Percentiles rank a stretch among this genome's conserved stretches.
Conservation (phyloP, 2,888 invertebrate genomes). For the Apantesis nais region DNA sequence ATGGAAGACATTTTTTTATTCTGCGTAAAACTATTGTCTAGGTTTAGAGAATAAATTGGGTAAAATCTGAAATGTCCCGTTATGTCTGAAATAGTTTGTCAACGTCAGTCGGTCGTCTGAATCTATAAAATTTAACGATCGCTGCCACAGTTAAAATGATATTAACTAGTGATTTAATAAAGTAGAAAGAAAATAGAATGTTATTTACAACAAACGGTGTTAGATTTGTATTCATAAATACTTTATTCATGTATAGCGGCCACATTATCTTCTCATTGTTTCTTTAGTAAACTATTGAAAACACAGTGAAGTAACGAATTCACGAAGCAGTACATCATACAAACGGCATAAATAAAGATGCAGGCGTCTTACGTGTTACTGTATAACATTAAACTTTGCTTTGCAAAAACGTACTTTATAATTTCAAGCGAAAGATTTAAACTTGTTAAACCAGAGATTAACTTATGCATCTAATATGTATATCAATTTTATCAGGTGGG, state of each 20-base stretch:
- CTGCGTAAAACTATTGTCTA: not conserved
- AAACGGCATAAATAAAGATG: conserved; percentile 41
- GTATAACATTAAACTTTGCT: conserved; percentile 20
- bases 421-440: conserved; percentile 26
- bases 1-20: not conserved
- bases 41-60: not conserved
- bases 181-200: conserved; percentile 26
- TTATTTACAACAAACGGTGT: conserved; percentile 16
- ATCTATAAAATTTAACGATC: not conserved
- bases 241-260: conserved; percentile 25
- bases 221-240: conserved; percentile 18
- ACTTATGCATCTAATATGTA: conserved; percentile 20
- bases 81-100: not conserved
- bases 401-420: conserved; percentile 38
- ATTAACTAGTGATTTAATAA: not conserved
- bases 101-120: not conserved
- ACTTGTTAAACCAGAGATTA: conserved; percentile 28
- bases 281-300: conserved; percentile 37
- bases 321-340: conserved; percentile 31
- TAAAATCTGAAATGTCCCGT: not conserved
- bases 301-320: conserved; percentile 40
- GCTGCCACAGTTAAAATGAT: not conserved
- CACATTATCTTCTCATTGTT: conserved; percentile 40
- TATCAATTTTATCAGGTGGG: conserved; percentile 46
- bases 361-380: conserved; percentile 29